phyloP scores from a whole-genome alignment of 2,888 invertebrate genomes.

The Drosophila meridiana region DNA sequence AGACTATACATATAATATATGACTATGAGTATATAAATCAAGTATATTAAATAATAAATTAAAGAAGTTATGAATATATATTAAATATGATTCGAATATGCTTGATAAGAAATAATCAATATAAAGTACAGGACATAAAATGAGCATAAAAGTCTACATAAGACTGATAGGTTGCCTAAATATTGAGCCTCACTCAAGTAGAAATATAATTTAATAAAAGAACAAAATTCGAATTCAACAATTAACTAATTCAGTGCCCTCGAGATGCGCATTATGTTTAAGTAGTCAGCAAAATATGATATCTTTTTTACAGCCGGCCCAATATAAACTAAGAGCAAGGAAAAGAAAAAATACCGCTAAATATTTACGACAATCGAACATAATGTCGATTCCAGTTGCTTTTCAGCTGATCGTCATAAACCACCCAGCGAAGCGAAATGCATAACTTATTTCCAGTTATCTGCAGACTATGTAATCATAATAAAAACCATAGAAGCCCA shows the following conservation, averaged over 20 bases:
- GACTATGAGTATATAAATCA: no score
- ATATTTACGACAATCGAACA: conserved; percentile 34
- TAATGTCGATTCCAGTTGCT: conserved; percentile 8
- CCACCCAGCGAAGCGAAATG: conserved; percentile 42
- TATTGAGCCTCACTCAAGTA: not conserved
- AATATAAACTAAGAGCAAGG: not conserved
- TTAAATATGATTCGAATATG: no score
- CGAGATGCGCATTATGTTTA: not conserved
- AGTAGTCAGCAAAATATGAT: conserved; percentile 3
- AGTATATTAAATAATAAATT: no score
- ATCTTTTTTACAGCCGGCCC: not conserved
- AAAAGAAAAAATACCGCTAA: not conserved
- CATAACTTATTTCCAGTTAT: conserved; percentile 44
- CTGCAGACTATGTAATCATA: conserved; percentile 47
- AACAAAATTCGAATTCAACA: not conserved
- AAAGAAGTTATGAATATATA: no score
- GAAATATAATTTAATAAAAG: not conserved
- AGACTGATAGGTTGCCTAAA: no score
- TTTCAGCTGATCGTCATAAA: conserved; percentile 32
- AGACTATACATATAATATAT: no score
- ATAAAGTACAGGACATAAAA: no score
- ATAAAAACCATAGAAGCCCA: conserved; percentile 48
- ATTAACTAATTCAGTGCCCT: not conserved
- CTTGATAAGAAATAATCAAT: no score
- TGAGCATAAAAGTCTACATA: no score